Percentiles rank a stretch among this genome's conserved stretches.
Conservation (phyloP, 1,140 invertebrate species). For the Orussus abietinus region DNA sequence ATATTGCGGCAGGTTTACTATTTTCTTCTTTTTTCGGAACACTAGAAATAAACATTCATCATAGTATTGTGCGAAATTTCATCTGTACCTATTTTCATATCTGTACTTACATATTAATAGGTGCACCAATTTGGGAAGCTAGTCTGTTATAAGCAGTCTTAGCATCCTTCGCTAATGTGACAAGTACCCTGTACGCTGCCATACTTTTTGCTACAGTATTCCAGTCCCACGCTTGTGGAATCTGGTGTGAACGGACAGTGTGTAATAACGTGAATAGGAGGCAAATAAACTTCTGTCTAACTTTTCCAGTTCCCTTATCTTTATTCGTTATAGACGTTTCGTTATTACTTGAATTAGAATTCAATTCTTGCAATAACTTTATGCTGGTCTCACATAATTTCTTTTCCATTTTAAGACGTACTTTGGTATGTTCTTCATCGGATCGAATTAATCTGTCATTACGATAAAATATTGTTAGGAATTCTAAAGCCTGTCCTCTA, state of each 20-base stretch:
- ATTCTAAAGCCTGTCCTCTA: constrained; percentile 61
- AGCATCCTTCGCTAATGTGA: constrained; percentile 43
- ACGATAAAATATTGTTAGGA: constrained; percentile 60
- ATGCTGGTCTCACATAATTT: constrained; percentile 37
- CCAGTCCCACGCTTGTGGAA: constrained; percentile 49
- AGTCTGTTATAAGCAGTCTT: constrained; percentile 53
- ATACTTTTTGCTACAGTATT: constrained; percentile 35
- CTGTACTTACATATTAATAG: constrained; percentile 32
- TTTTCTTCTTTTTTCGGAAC: too few relatives aligned
- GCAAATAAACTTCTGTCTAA: constrained; percentile 50
- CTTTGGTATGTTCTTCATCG: constrained; percentile 23
- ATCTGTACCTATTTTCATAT: constrained; percentile 8
- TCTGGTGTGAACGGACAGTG: constrained; percentile 37
- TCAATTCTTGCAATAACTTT: constrained; percentile 36
- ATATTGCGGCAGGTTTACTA: too few relatives aligned
- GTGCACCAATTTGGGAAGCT: constrained; percentile 38
- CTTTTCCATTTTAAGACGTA: constrained; percentile 38
- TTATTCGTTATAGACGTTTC: too few relatives aligned
- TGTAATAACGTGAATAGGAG: constrained; percentile 45
- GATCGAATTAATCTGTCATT: constrained; percentile 49
- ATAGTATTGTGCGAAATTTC: constrained; percentile 2
- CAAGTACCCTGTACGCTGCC: constrained; percentile 33
- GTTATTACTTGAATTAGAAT: too few relatives aligned
- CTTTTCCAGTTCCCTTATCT: constrained; percentile 21
- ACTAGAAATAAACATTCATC: constrained; percentile 2